These are phyloP conservation scores for Petrocephalus sullivani DNA, from an alignment of 2,797 vertebrate genomes.

Conservation along the genomic window DNA sequence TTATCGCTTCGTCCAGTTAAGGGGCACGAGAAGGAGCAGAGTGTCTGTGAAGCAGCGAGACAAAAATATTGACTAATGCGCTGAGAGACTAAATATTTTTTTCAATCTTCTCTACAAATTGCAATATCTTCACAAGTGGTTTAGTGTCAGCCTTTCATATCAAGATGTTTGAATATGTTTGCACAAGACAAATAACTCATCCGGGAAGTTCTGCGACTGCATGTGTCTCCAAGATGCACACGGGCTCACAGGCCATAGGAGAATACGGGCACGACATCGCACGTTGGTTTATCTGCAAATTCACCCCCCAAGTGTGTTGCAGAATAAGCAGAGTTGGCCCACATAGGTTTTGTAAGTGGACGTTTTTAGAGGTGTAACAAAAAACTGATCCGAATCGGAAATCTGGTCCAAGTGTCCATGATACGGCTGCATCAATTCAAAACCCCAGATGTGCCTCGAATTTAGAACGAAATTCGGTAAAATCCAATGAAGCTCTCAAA, in stretches of 20 bases:
- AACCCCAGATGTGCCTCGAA: neutral
- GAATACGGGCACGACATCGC: neutral
- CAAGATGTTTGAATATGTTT: neutral
- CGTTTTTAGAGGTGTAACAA: neutral
- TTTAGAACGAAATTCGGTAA: neutral
- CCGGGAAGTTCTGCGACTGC: neutral
- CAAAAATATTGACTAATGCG: neutral
- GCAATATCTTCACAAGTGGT: neutral
- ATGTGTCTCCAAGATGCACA: neutral
- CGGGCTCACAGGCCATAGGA: neutral
- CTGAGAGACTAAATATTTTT: slow-evolving; percentile 8
- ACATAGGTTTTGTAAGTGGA: neutral
- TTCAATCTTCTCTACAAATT: slow-evolving; percentile 7
- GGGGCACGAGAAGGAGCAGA: neutral
- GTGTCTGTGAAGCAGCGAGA: neutral
- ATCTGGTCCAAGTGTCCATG: neutral
- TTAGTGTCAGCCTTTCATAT: neutral
- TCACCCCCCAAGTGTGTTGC: neutral
- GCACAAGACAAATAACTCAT: neutral
- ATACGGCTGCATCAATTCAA: neutral
- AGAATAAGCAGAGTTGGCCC: neutral
- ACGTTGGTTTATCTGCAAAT: neutral
- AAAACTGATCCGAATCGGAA: neutral
- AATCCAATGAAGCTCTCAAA: neutral
- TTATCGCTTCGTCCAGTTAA: neutral